phyloP scores from a whole-genome alignment of 2,888 invertebrate species.

The Mimachlamys varia region DNA sequence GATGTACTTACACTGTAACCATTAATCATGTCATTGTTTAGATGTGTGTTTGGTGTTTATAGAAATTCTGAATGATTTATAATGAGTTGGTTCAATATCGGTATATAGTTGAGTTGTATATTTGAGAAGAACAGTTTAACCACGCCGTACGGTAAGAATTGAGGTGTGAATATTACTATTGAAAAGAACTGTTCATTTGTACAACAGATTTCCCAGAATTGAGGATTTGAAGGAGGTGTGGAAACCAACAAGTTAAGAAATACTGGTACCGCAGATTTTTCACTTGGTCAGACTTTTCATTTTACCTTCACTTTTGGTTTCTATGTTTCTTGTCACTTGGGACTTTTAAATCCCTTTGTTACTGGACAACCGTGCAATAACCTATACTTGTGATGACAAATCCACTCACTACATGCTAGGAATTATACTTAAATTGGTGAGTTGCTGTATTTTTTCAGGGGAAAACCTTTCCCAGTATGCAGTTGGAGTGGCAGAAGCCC shows the following conservation, averaged over 20 bases:
- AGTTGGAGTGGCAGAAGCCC: slow-evolving; percentile 68
- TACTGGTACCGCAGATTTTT: too few species aligned
- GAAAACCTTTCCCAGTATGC: slow-evolving; percentile 64
- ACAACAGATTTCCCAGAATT: background rate
- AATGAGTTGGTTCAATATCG: background rate
- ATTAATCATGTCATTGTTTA: background rate
- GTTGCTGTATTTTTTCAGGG: slow-evolving; percentile 60
- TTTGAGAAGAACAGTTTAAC: background rate
- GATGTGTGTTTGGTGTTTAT: background rate
- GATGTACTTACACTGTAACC: background rate
- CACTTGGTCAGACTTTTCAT: too few species aligned
- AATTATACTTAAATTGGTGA: background rate
- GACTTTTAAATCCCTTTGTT: too few species aligned
- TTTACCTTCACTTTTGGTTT: too few species aligned
- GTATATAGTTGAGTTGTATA: background rate
- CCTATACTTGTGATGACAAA: too few species aligned
- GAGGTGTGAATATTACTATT: background rate
- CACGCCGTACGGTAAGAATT: background rate
- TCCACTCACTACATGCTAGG: too few species aligned
- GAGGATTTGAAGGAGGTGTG: background rate
- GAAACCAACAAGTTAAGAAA: background rate
- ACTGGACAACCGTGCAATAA: too few species aligned
- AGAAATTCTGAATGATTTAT: background rate
- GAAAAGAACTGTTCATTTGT: background rate
- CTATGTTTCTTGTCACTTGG: too few species aligned